A percentile compares a stretch with the other conserved stretches of the same genome.
Conservation (phyloP, 2,888 invertebrate species). For the Theretra japonica region DNA sequence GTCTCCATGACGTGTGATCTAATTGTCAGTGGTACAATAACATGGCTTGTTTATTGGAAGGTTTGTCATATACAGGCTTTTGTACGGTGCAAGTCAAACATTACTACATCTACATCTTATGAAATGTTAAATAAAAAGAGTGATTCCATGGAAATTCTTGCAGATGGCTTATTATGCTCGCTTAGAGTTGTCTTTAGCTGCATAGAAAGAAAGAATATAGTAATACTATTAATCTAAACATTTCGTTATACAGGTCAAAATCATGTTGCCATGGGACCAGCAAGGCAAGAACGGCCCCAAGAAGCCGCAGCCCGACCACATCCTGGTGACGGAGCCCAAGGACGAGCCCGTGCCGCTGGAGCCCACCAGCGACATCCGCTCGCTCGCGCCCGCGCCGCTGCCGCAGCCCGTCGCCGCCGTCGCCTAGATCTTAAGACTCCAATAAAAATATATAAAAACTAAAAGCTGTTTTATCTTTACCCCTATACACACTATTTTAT, state of each 20-base stretch:
- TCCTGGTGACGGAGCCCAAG: conserved; percentile 98
- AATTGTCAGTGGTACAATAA: conserved; percentile 77
- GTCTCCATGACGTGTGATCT: conserved; percentile 66
- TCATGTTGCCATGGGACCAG: conserved; percentile 99
- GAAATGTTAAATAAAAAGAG: too few relatives aligned
- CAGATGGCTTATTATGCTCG: too few relatives aligned
- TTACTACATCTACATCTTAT: neutral
- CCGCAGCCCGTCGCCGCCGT: conserved; percentile 68
- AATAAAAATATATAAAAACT: conserved; percentile 54
- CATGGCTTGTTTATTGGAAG: conserved; percentile 75
- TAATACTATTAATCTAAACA: neutral
- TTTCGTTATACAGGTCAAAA: conserved; percentile 91
- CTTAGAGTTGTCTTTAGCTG: too few relatives aligned
- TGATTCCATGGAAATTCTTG: too few relatives aligned
- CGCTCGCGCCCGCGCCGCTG: conserved; percentile 85
- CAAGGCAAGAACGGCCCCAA: conserved; percentile 99
- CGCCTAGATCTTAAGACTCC: conserved; percentile 68
- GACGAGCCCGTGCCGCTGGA: conserved; percentile 92
- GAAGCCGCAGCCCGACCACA: conserved; percentile 98
- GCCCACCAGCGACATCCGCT: conserved; percentile 91
- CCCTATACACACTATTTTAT: neutral
- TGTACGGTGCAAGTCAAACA: conserved; percentile 77
- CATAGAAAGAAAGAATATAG: too few relatives aligned
- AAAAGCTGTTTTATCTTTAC: conserved; percentile 22
- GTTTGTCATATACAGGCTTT: conserved; percentile 71